Conservation (phyloP, 1,140 invertebrate species). For the Calliphora vicina region DNA sequence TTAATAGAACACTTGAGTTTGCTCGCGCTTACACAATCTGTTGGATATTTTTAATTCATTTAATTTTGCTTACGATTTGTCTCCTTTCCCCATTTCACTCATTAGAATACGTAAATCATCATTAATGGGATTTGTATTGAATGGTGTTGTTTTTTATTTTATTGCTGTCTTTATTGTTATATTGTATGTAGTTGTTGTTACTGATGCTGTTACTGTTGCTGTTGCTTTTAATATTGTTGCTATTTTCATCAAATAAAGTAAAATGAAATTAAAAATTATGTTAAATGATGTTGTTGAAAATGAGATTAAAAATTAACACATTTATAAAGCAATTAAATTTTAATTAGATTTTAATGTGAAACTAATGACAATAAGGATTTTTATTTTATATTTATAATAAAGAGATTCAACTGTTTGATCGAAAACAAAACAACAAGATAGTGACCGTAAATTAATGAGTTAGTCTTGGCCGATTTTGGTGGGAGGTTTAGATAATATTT, state of each 20-base stretch:
- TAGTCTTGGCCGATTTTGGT: no score
- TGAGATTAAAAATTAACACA: neutral
- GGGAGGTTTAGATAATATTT: no score
- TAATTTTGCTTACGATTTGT: neutral
- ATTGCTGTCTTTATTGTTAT: neutral
- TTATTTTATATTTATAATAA: no score
- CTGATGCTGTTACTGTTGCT: neutral
- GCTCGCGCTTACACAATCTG: neutral
- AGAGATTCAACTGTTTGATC: no score
- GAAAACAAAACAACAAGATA: no score
- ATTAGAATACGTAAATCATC: neutral
- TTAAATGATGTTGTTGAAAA: neutral
- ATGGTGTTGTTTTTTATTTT: neutral
- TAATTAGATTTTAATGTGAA: slow-evolving; percentile 10
- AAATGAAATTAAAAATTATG: neutral
- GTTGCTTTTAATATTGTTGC: neutral
- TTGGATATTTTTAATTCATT: neutral
- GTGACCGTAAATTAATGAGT: no score
- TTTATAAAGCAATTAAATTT: neutral
- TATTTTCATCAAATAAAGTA: neutral
- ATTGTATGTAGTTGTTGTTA: neutral
- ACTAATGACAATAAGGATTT: neutral
- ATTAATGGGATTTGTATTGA: slow-evolving; percentile 1
- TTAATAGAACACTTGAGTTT: neutral
- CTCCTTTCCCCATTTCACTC: neutral